These are phyloP conservation scores for Brachirus orientalis DNA, from an alignment of 2,113 vertebrate genomes.

Conservation along the genomic window DNA sequence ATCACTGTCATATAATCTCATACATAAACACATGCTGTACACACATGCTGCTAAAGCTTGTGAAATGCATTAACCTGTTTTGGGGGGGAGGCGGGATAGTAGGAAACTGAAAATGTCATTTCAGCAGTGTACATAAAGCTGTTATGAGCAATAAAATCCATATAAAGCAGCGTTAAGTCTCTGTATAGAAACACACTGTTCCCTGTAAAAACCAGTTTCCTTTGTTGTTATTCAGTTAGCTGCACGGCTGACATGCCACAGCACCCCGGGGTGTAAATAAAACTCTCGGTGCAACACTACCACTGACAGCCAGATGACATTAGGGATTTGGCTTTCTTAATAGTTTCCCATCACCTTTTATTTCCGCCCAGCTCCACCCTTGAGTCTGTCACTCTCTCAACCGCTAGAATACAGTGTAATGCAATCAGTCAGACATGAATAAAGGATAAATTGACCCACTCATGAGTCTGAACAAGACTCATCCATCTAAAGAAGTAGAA, in stretches of 20 bases:
- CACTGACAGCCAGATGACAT: conserved; percentile 35
- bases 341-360: conserved; percentile 1
- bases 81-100: conserved; percentile 7
- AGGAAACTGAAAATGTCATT: conserved; percentile 42
- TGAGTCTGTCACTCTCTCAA: conserved; percentile 15
- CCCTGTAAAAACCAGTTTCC: conserved; percentile 36
- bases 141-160: conserved; percentile 53
- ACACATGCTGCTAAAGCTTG: conserved; percentile 12
- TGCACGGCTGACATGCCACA: conserved; percentile 19
- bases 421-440: conserved; percentile 52
- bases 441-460: conserved; percentile 51
- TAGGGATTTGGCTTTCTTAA: conserved; percentile 23
- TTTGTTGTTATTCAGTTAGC: conserved; percentile 56
- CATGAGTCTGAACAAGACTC: conserved; percentile 44
- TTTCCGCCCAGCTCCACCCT: background rate
- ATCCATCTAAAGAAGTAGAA: conserved; percentile 44
- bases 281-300: background rate
- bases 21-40: conserved; percentile 22
- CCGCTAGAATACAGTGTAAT: conserved; percentile 15
- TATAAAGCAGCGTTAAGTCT: conserved; percentile 22
- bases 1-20: conserved; percentile 50
- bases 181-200: conserved; percentile 32
- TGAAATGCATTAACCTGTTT: conserved; percentile 42
- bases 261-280: conserved; percentile 26
- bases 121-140: conserved; percentile 51